These are phyloP conservation scores for Hystrix cristata DNA, from an alignment of 2,113 vertebrate genomes.

Conservation along the genomic window DNA sequence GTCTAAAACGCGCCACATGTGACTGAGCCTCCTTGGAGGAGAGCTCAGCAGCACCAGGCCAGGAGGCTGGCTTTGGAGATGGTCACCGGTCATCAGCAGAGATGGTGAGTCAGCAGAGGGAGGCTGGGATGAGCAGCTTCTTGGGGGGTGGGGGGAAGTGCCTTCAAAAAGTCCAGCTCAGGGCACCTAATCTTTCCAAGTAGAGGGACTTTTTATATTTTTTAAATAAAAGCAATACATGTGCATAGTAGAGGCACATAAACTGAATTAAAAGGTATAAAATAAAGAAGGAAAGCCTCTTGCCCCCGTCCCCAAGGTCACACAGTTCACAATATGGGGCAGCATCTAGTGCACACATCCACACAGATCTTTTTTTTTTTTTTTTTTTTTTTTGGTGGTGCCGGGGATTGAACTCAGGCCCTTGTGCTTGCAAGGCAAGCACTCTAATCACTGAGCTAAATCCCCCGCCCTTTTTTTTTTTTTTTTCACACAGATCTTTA, in stretches of 20 bases:
- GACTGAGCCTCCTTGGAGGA: not conserved
- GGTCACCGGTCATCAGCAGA: not conserved
- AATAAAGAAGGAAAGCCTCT: not conserved
- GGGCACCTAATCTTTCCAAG: not conserved
- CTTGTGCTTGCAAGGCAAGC: no score
- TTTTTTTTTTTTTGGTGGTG: no score
- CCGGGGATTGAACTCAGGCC: no score
- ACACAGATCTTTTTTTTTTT: accelerated
- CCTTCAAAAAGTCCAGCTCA: not conserved
- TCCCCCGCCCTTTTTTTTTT: no score
- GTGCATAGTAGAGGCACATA: not conserved
- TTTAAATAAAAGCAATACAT: not conserved
- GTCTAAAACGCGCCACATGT: not conserved
- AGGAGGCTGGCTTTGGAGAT: not conserved
- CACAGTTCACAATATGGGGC: not conserved
- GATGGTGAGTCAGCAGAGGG: no score
- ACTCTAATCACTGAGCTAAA: no score
- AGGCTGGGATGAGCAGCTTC: not conserved
- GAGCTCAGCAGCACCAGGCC: not conserved
- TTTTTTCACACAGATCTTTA: not conserved
- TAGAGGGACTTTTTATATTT: not conserved
- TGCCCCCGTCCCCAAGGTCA: not conserved
- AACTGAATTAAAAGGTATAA: not conserved
- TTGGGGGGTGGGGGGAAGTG: not conserved
- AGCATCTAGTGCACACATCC: not conserved